Evolutionary conservation across 2,888 invertebrate species (phyloP).

Genomic region (Bugula neritina): DNA sequence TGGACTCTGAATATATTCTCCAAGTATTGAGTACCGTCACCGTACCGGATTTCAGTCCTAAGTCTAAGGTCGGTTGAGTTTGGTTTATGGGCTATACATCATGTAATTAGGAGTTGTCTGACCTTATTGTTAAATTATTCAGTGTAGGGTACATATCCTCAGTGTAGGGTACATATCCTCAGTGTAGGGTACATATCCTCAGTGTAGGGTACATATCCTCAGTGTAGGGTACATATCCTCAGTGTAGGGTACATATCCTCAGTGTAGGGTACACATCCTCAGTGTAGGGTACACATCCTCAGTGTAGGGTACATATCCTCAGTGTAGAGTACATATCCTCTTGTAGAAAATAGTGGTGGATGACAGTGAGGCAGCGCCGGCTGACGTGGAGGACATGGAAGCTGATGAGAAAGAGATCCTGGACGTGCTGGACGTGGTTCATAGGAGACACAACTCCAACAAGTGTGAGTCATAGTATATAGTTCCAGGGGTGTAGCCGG

Average conservation of each 20-base stretch:
- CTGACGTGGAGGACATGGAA: slow-evolving; percentile 31
- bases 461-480: background rate
- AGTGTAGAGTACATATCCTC: background rate
- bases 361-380: slow-evolving; percentile 37
- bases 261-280: background rate
- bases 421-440: background rate
- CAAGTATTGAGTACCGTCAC: slow-evolving; percentile 17
- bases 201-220: background rate
- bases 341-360: slow-evolving; percentile 46
- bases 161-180: background rate
- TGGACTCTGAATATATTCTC: slow-evolving; percentile 13
- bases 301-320: background rate
- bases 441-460: background rate
- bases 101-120: background rate
- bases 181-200: background rate
- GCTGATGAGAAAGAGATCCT: slow-evolving; percentile 37
- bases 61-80: slow-evolving; percentile 28
- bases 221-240: background rate
- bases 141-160: background rate
- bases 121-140: background rate
- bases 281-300: background rate
- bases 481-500: too few relatives aligned
- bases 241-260: background rate
- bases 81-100: background rate
- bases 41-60: slow-evolving; percentile 29